These are phyloP conservation scores for Pogonocichla stellata DNA, from an alignment of 2,113 vertebrate genomes.

Conservation along the genomic window DNA sequence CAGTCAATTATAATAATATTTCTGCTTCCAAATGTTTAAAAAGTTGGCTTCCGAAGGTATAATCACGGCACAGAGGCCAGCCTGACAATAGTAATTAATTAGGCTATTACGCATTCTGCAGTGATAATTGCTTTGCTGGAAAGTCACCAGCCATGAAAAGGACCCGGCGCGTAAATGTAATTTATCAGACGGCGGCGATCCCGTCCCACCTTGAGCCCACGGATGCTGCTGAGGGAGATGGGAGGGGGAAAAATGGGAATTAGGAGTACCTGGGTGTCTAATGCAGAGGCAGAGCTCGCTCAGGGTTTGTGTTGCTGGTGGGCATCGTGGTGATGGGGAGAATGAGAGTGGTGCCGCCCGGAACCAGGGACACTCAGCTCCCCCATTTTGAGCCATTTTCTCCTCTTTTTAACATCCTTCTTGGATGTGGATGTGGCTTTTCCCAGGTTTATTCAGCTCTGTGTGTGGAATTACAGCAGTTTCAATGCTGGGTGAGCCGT, in stretches of 20 bases:
- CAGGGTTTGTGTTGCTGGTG: fast-evolving
- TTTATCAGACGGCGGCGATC: conserved; percentile 86
- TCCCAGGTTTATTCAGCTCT: fast-evolving
- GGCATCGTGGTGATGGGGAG: fast-evolving
- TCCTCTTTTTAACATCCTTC: background rate
- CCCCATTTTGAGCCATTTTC: background rate
- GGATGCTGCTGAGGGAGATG: background rate
- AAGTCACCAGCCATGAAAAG: conserved; percentile 96
- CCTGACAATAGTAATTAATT: conserved; percentile 99
- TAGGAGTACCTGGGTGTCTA: background rate
- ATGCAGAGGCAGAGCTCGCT: background rate
- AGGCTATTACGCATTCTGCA: conserved; percentile 98
- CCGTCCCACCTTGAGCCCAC: conserved; percentile 87
- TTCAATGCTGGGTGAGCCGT: background rate
- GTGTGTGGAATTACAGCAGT: fast-evolving
- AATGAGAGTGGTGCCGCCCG: fast-evolving
- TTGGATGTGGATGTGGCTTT: background rate
- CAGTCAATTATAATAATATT: conserved; percentile 81
- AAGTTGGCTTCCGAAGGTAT: conserved; percentile 88
- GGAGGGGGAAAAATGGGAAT: background rate
- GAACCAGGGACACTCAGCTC: fast-evolving
- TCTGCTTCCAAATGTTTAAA: conserved; percentile 81
- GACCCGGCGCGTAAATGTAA: conserved; percentile 80
- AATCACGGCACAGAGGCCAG: conserved; percentile 91
- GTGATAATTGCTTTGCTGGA: conserved; percentile 99